phyloP scores from a whole-genome alignment of 2,888 invertebrate genomes.

The Orthosia cruda region DNA sequence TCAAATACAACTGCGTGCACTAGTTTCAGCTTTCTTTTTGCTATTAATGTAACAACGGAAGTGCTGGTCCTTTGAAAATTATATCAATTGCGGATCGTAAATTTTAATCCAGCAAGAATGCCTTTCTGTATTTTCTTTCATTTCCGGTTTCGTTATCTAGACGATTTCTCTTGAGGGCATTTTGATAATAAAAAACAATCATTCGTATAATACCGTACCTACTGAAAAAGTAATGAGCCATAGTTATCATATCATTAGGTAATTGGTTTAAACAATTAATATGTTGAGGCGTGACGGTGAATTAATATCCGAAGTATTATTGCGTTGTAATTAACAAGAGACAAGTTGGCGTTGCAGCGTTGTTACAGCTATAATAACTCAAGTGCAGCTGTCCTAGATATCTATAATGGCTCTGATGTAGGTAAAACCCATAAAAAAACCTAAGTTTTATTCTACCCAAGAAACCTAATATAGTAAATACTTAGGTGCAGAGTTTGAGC shows the following conservation, averaged over 20 bases:
- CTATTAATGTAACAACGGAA: constrained; percentile 60
- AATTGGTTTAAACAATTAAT: neutral
- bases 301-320: neutral
- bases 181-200: neutral
- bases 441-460: too few relatives aligned
- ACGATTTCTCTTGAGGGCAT: neutral
- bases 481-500: neutral
- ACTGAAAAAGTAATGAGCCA: neutral
- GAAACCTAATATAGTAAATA: neutral
- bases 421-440: too few relatives aligned
- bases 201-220: neutral
- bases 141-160: neutral
- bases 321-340: neutral
- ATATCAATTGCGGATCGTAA: constrained; percentile 30
- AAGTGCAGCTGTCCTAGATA: neutral
- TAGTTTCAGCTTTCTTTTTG: constrained; percentile 65
- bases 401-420: neutral
- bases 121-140: neutral
- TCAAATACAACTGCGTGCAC: constrained; percentile 58
- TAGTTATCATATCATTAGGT: neutral
- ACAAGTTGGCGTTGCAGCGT: neutral
- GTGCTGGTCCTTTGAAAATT: constrained; percentile 37
- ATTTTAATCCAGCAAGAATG: neutral
- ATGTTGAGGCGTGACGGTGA: constrained; percentile 4
- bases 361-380: neutral